Evolutionary conservation across 2,797 vertebrate genomes (phyloP).

Genomic region (Etheostoma perlongum): DNA sequence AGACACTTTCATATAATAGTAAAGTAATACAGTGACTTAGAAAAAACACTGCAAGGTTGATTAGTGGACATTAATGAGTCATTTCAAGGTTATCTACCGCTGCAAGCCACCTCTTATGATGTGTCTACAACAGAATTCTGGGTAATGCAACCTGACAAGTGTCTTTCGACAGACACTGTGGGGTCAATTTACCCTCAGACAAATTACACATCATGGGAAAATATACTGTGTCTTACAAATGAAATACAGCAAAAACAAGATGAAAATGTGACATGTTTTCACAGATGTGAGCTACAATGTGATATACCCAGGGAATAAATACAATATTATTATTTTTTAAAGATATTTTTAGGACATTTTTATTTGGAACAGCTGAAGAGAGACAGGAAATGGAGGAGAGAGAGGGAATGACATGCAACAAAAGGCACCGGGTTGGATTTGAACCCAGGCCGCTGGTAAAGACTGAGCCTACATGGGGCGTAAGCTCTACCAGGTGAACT

Average conservation of each 20-base stretch:
- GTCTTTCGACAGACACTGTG: conserved; percentile 80
- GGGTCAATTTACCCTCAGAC: conserved; percentile 74
- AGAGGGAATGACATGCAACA: no score
- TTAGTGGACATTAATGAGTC: conserved; percentile 79
- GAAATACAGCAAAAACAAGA: conserved; percentile 7
- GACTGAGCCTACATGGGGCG: no score
- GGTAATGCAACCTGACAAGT: conserved; percentile 83
- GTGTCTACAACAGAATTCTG: conserved; percentile 60
- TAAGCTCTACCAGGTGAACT: no score
- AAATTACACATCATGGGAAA: conserved; percentile 64
- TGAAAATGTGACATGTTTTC: not conserved
- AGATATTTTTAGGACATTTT: no score
- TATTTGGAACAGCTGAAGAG: no score
- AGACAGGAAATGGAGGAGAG: no score
- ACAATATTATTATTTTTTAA: no score
- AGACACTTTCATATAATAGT: conserved; percentile 28
- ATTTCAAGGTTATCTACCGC: conserved; percentile 80
- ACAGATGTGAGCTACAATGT: no score
- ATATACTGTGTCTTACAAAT: conserved; percentile 1
- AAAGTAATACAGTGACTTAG: conserved; percentile 46
- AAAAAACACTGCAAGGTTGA: conserved; percentile 68
- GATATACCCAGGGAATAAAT: not conserved
- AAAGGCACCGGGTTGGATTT: no score
- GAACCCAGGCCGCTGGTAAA: no score
- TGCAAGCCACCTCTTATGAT: conserved; percentile 77